phyloP scores from a whole-genome alignment of 1,140 invertebrate species.

The Atta texana region DNA sequence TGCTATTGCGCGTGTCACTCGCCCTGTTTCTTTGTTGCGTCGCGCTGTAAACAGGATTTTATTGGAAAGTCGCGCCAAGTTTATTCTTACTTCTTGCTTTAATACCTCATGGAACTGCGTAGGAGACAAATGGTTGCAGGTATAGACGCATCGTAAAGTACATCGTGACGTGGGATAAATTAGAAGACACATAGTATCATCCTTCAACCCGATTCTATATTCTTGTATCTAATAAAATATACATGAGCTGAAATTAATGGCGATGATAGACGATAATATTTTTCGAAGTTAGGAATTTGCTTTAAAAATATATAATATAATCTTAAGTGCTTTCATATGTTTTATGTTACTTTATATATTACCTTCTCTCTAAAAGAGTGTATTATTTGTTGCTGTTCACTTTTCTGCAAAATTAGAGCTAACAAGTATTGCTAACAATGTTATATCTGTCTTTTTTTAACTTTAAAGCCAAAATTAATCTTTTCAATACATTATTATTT shows the following conservation, averaged over 20 bases:
- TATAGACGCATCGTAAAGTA: slow-evolving; percentile 55
- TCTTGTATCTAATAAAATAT: slow-evolving; percentile 43
- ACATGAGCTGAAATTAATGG: slow-evolving; percentile 37
- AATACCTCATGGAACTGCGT: slow-evolving; percentile 28
- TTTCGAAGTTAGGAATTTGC: not conserved
- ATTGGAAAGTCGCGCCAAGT: slow-evolving; percentile 61
- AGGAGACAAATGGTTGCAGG: slow-evolving; percentile 52
- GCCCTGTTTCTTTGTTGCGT: slow-evolving; percentile 38
- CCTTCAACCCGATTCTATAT: slow-evolving; percentile 52
- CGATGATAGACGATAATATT: slow-evolving; percentile 28
- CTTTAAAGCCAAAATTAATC: not conserved
- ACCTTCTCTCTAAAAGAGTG: not conserved
- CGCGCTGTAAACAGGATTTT: slow-evolving; percentile 60
- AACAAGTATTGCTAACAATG: not conserved
- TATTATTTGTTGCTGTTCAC: not conserved
- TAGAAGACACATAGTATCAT: slow-evolving; percentile 45
- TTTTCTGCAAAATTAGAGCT: not conserved
- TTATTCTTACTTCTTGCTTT: slow-evolving; percentile 57
- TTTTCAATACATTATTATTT: not conserved
- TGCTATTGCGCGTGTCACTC: slow-evolving; percentile 56
- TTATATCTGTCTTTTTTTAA: not conserved
- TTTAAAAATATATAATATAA: not conserved
- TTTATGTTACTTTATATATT: not conserved
- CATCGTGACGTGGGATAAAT: slow-evolving; percentile 43
- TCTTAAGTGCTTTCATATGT: not conserved